Evolutionary conservation across 2,888 invertebrate species (phyloP).

Genomic region (Mesoligia furuncula): DNA sequence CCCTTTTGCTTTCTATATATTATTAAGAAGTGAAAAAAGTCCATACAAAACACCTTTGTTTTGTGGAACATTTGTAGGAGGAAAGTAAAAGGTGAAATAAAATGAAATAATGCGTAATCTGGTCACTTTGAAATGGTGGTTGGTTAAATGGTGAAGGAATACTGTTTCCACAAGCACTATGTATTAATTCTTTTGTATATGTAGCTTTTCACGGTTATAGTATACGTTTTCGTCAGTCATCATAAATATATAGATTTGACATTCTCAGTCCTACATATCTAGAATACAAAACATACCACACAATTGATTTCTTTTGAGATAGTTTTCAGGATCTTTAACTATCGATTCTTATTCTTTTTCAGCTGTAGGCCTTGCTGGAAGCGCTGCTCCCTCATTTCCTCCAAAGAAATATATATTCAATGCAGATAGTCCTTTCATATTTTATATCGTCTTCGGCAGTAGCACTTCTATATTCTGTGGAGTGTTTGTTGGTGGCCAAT

Average conservation of each 20-base stretch:
- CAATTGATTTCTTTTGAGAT: background rate
- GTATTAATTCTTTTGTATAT: background rate
- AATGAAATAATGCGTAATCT: background rate
- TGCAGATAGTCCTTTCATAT: slow-evolving; percentile 13
- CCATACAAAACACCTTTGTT: slow-evolving; percentile 32
- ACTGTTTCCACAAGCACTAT: background rate
- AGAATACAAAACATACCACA: background rate
- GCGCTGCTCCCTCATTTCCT: background rate
- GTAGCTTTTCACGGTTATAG: background rate
- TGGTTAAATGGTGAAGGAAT: slow-evolving; percentile 18
- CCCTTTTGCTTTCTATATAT: slow-evolving; percentile 28
- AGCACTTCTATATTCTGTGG: slow-evolving; percentile 19
- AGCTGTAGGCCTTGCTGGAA: slow-evolving; percentile 11
- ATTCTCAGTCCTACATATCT: background rate
- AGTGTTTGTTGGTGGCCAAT: slow-evolving; percentile 9
- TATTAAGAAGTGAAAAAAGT: slow-evolving; percentile 8
- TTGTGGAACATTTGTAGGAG: slow-evolving; percentile 50
- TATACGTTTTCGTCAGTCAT: background rate
- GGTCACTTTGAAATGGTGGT: background rate
- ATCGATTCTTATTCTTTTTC: slow-evolving; percentile 1
- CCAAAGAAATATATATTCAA: slow-evolving; percentile 19
- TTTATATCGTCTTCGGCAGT: slow-evolving; percentile 13
- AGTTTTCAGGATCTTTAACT: background rate
- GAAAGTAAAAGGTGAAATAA: slow-evolving; percentile 43
- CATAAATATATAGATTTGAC: background rate